Conservation (phyloP, 2,113 vertebrate species). For the Myotis davidii region DNA sequence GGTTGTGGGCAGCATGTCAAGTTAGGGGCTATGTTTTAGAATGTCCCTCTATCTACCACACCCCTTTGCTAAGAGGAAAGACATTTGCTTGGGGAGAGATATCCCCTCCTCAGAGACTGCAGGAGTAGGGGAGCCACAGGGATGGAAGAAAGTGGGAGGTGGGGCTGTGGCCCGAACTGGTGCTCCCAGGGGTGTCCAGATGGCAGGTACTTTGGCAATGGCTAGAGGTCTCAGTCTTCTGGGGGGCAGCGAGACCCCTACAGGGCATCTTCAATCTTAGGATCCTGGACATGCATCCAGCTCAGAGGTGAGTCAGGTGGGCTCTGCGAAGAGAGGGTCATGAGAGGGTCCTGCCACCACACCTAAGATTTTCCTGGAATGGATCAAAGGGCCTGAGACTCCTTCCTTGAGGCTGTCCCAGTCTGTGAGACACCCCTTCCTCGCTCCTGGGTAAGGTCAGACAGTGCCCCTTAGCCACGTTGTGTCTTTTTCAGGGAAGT, state of each 20-base stretch:
- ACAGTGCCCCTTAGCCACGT: neutral
- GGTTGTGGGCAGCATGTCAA: neutral
- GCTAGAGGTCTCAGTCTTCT: neutral
- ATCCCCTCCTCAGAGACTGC: neutral
- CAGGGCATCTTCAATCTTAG: neutral
- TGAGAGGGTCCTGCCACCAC: neutral
- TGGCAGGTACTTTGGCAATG: neutral
- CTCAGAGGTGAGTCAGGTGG: neutral
- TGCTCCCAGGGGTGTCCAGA: no score
- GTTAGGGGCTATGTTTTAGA: neutral
- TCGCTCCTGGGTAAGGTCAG: neutral
- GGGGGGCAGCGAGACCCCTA: neutral
- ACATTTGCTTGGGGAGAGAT: neutral
- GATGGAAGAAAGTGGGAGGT: neutral
- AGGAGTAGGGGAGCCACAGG: neutral
- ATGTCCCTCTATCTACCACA: neutral
- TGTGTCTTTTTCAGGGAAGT: neutral
- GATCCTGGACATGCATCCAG: neutral
- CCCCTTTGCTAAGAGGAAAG: neutral
- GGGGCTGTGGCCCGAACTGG: no score
- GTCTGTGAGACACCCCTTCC: neutral
- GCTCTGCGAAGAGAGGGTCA: neutral
- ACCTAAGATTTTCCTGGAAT: neutral
- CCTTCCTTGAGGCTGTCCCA: neutral
- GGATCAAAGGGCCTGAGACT: neutral